A percentile compares a stretch with the other conserved stretches of the same genome.
These are phyloP conservation scores for Characodon lateralis DNA, from an alignment of 2,797 vertebrate genomes.

Conservation along the genomic window DNA sequence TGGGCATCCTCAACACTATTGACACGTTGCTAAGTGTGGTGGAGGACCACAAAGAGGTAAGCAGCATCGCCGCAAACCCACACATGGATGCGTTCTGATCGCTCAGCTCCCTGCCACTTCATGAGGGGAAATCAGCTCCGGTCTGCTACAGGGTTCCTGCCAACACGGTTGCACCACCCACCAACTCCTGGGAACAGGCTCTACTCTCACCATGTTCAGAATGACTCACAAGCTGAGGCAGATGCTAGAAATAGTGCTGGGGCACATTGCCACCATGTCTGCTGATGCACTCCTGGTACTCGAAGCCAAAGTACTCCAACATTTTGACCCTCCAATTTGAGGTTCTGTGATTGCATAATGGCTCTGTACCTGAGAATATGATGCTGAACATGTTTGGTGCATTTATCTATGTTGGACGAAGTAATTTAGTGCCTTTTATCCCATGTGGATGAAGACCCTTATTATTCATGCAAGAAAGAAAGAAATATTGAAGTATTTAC, in stretches of 20 bases:
- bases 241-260: slow-evolving; percentile 66
- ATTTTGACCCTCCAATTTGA: slow-evolving; percentile 27
- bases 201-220: slow-evolving; percentile 66
- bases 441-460: background rate
- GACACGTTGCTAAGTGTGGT: slow-evolving; percentile 98
- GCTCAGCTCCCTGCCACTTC: slow-evolving; percentile 57
- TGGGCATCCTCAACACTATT: slow-evolving; percentile 99
- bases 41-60: slow-evolving; percentile 99
- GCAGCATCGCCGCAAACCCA: slow-evolving; percentile 42
- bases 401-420: background rate
- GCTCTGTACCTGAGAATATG: slow-evolving; percentile 4
- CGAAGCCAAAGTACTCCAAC: slow-evolving; percentile 39
- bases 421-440: background rate
- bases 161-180: slow-evolving; percentile 75
- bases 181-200: slow-evolving; percentile 66
- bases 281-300: slow-evolving; percentile 38
- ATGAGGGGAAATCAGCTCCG: slow-evolving; percentile 54
- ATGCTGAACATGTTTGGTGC: background rate
- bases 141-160: slow-evolving; percentile 55
- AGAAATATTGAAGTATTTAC: too few relatives aligned
- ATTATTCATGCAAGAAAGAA: background rate
- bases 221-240: slow-evolving; percentile 70
- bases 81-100: slow-evolving; percentile 27
- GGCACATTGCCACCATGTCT: slow-evolving; percentile 57
- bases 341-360: slow-evolving; percentile 26